Evolutionary conservation across 2,797 vertebrate genomes (phyloP), one percentile per base, ranked within the genome.

Genomic region (Pseudocheirus occidentalis): DNA sequence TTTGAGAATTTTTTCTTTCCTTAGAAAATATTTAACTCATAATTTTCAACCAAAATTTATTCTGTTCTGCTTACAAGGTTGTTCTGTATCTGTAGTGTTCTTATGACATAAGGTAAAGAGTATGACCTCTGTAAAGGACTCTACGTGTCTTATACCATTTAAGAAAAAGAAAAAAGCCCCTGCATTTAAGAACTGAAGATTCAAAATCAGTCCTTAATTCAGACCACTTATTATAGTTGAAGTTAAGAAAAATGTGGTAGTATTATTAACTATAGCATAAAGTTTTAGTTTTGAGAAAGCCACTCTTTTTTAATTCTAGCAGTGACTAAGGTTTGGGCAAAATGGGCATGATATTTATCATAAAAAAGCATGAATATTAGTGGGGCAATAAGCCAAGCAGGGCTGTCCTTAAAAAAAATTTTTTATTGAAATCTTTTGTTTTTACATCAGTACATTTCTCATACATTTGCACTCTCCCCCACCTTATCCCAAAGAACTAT

Each of bases 1-100:
- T 53, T 91, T 55, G 29, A 94, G 96, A 90, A 91, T 52, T 50
- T 46, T 92, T 95, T 81, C 66, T 92, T 93, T 55, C 90, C 34
- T 34, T 18, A 91, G 92, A 87, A 95, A 96, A 66, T 29, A 28
- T 50, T 92, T 90, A 91, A 14, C 21, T 11, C 73, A 46, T 50
- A 87, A 87, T 87, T 46, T 50, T 87, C 0, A 87, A 28, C 24
- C 40, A 87, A 87, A 81, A 28, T 87, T 40, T 46, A 7, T 50
- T 87, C 21, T 46, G 24, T 87, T 87, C 40, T 87, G 73, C 40
- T 46, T 90, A 34, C 28, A 54, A 54, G 28, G 14, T 55, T 54
- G 28, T 55, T 31, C 29, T 90, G 90, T 55, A 16, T 31, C 29
- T 90, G 90, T 55, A 16, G 18, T 90, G 53, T n/a, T 50, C 81